Evolutionary conservation across 2,888 invertebrate species (phyloP).

Genomic region (Acanthococcus lagerstroemiae): DNA sequence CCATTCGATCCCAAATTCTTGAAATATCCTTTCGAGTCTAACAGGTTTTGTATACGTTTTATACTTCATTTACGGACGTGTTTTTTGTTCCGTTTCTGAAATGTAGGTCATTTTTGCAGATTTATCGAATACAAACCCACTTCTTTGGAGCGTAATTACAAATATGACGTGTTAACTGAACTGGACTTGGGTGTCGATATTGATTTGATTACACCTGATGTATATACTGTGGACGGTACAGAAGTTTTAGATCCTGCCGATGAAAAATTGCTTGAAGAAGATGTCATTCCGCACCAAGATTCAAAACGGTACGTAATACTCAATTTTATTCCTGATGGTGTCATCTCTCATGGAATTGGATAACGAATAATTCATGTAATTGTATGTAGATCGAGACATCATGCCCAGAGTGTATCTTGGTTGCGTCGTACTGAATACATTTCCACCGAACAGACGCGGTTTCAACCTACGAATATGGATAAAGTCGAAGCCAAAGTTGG

Average conservation of each 20-base stretch:
- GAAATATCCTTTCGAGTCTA: conserved; percentile 88
- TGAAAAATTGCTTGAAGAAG: conserved; percentile 92
- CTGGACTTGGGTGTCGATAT: conserved; percentile 96
- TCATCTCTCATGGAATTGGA: background rate
- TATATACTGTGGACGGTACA: conserved; percentile 70
- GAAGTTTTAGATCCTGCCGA: conserved; percentile 78
- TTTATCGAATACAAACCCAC: conserved; percentile 96
- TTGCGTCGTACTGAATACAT: conserved; percentile 97
- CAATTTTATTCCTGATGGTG: background rate
- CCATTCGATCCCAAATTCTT: conserved; percentile 98
- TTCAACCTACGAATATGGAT: conserved; percentile 90
- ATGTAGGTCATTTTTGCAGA: conserved; percentile 41
- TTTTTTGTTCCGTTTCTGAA: background rate
- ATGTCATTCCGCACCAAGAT: conserved; percentile 76
- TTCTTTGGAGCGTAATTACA: conserved; percentile 84
- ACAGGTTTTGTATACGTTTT: conserved; percentile 48
- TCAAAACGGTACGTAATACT: conserved; percentile 52
- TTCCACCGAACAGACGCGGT: conserved; percentile 95
- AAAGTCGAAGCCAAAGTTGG: conserved; percentile 99
- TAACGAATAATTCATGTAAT: background rate
- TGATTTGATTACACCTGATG: conserved; percentile 91
- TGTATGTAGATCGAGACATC: conserved; percentile 64
- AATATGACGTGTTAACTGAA: conserved; percentile 93
- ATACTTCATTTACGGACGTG: background rate
- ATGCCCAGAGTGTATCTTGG: conserved; percentile 96